Base-by-base conservation (phyloP, 2,797 vertebrate genomes). In the Chiloscyllium punctatum region DNA sequence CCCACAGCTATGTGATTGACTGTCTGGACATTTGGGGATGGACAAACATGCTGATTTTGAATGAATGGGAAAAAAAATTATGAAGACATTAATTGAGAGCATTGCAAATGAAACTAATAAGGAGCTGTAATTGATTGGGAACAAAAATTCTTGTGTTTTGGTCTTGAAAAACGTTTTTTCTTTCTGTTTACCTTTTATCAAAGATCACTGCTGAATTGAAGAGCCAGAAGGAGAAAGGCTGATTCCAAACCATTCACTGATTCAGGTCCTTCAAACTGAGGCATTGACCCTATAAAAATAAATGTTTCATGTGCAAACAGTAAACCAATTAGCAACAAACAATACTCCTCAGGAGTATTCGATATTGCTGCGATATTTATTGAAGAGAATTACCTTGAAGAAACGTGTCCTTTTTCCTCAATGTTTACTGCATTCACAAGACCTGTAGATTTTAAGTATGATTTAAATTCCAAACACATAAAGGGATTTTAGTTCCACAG, bases 281-380 rank as follows among this genome's bases (percentile, higher is more conserved):
- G 92, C 68, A 94, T 27, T 94, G 37, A 71, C 91, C 66, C 48
- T 25, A 72, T 42, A 94, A 94, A 94, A 3, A 72, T 16, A 27
- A 94, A 25, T 94, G 69, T 94, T 94, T 48, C 66, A 68, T 69
- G 62, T 69, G 62, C 66, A 94, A 94, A 69, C 91, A 71, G 51
- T 90, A 90, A 90, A 33, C 33, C 87, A 90, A 53, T 53, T 48
- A 48, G 42, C 42, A 48, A 48, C 42, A 48, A 48, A 48, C 42
- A 48, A 48, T 48, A 48, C 42, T 48, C 30, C 53, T 91, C 30
- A n/a, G 33, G 53, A 74, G 9, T 71, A 72, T 72, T 94, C 33
- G 51, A 72, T 72, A 74, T 48, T 23, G 25, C 92, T 74, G 68
- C 27, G 92, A 11, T 42, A 94, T 94, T 48, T 94, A 51, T 95